Evolutionary conservation across 2,797 vertebrate species (phyloP).

Genomic region (Tenualosa thibaudeaui): DNA sequence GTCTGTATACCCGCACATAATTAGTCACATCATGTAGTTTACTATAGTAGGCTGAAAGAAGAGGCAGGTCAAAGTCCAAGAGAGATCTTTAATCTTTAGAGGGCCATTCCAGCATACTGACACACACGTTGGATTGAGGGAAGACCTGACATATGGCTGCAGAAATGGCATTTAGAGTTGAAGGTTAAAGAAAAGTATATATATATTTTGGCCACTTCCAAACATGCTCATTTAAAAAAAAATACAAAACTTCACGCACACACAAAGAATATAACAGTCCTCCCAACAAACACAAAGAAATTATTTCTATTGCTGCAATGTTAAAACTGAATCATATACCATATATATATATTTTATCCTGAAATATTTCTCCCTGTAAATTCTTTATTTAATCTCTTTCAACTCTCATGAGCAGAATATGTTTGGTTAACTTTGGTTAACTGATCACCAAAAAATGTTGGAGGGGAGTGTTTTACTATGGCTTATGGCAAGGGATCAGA

Average conservation of each 20-base stretch:
- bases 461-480: not conserved
- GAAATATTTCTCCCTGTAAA: not conserved
- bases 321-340: not conserved
- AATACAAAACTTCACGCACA: not conserved
- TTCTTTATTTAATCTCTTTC: slow-evolving; percentile 6
- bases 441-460: not conserved
- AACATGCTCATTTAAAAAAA: slow-evolving; percentile 2
- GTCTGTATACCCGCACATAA: not conserved
- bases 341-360: not conserved
- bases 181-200: not conserved
- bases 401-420: not conserved
- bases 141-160: slow-evolving; percentile 5
- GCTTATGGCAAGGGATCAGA: not conserved
- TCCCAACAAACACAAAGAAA: slow-evolving; percentile 10
- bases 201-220: slow-evolving; percentile 1
- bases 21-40: not conserved
- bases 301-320: slow-evolving; percentile 10
- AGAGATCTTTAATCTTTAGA: not conserved
- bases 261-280: not conserved
- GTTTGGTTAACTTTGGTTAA: not conserved
- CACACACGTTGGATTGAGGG: not conserved
- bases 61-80: slow-evolving; percentile 1
- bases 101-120: not conserved
- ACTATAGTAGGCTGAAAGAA: not conserved
- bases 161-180: slow-evolving; percentile 6